A percentile compares a stretch with the other conserved stretches of the same genome.
Evolutionary conservation across 2,797 vertebrate species (phyloP).

Genomic region (Galaxias olidus): DNA sequence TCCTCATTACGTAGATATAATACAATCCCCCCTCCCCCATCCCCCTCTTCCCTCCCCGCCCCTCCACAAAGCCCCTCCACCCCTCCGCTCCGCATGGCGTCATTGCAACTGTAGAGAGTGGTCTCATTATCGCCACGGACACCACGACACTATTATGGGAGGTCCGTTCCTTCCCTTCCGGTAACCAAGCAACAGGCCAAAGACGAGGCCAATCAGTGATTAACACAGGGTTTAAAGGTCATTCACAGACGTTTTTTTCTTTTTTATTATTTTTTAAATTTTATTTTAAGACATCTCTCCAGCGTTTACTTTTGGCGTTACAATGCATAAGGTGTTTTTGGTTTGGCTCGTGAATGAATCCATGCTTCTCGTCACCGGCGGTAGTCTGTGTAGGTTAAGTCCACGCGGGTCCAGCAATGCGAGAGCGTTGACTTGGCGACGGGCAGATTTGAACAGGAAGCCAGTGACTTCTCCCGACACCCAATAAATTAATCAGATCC

Average conservation of each 20-base stretch:
- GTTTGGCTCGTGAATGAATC: no score
- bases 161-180: slow-evolving; percentile 55
- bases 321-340: no score
- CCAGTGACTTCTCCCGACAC: slow-evolving; percentile 25
- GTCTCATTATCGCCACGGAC: slow-evolving; percentile 70
- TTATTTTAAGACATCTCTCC: no score
- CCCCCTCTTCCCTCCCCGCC: not conserved
- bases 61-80: slow-evolving; percentile 33
- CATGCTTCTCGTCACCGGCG: no score
- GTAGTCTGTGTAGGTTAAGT: no score
- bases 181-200: slow-evolving; percentile 45
- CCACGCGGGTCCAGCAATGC: not conserved
- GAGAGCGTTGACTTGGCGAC: slow-evolving; percentile 13
- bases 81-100: slow-evolving; percentile 62
- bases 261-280: no score
- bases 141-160: slow-evolving; percentile 55
- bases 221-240: slow-evolving; percentile 40
- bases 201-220: slow-evolving; percentile 50
- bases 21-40: slow-evolving; percentile 46
- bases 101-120: slow-evolving; percentile 52
- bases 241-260: not conserved
- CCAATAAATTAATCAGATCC: slow-evolving; percentile 35
- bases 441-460: slow-evolving; percentile 7
- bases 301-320: no score
- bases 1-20: slow-evolving; percentile 74